These are phyloP conservation scores for Dissostichus mawsoni DNA, from an alignment of 2,113 vertebrate genomes.

Conservation along the genomic window DNA sequence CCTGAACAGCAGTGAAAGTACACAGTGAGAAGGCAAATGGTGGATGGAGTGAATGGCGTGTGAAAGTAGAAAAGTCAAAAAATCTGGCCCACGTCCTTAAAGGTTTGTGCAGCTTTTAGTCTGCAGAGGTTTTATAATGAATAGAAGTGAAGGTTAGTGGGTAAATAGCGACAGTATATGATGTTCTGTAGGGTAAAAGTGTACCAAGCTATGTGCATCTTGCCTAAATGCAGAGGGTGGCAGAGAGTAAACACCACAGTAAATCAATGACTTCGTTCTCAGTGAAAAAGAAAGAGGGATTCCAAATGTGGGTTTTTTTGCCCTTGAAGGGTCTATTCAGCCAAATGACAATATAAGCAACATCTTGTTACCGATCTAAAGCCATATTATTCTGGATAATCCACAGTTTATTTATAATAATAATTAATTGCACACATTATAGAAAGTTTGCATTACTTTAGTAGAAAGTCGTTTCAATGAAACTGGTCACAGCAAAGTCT, in stretches of 20 bases:
- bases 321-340: slow-evolving; percentile 39
- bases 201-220: slow-evolving; percentile 5
- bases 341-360: slow-evolving; percentile 21
- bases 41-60: slow-evolving; percentile 69
- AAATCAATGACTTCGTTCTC: neutral
- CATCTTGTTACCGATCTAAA: slow-evolving; percentile 1
- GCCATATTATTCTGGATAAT: neutral
- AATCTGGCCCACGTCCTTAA: slow-evolving; percentile 51
- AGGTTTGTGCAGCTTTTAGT: slow-evolving; percentile 39
- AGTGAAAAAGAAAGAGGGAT: neutral
- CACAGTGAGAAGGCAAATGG: slow-evolving; percentile 78
- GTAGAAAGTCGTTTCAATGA: too few relatives aligned
- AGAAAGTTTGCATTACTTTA: too few relatives aligned
- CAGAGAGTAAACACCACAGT: neutral
- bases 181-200: slow-evolving; percentile 2
- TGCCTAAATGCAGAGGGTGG: slow-evolving; percentile 18
- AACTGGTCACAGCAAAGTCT: too few relatives aligned
- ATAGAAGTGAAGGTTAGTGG: slow-evolving; percentile 47
- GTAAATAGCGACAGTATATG: slow-evolving; percentile 14
- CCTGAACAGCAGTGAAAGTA: slow-evolving; percentile 86
- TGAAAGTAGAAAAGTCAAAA: slow-evolving; percentile 41
- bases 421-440: too few relatives aligned
- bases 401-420: neutral
- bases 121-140: slow-evolving; percentile 22
- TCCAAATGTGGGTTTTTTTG: neutral